These are phyloP conservation scores for Aspidoscelis tigris DNA, from an alignment of 2,113 vertebrate species.

Conservation along the genomic window DNA sequence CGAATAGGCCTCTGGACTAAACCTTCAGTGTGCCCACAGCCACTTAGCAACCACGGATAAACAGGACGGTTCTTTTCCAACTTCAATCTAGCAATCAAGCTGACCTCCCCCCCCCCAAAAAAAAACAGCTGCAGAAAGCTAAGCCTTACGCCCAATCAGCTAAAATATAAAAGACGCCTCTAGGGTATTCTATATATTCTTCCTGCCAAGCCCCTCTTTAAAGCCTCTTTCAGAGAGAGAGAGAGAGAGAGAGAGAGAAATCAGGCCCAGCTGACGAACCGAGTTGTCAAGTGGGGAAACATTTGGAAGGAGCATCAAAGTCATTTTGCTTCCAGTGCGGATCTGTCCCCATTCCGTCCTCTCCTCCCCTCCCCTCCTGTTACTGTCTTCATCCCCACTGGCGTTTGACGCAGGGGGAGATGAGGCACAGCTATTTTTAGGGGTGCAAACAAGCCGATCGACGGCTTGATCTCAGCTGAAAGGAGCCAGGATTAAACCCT, in stretches of 20 bases:
- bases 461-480: not conserved
- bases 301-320: not conserved
- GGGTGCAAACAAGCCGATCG: not conserved
- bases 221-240: not conserved
- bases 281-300: not conserved
- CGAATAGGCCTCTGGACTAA: not conserved
- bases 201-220: not conserved
- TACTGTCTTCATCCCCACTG: not conserved
- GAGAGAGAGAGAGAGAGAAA: not conserved
- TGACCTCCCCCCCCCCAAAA: not conserved
- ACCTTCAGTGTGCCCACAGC: not conserved
- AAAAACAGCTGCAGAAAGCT: not conserved
- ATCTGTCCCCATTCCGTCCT: not conserved
- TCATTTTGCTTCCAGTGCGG: not conserved
- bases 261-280: not conserved
- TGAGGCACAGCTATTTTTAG: not conserved
- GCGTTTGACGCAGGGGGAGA: not conserved
- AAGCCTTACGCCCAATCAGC: not conserved
- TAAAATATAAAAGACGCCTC: not conserved
- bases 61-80: not conserved
- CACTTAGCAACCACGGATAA: not conserved
- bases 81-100: not conserved
- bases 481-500: not conserved
- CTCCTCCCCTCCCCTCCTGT: not conserved
- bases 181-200: not conserved